phyloP scores from a whole-genome alignment of 2,888 invertebrate species.

The Platycnemis pennipes region DNA sequence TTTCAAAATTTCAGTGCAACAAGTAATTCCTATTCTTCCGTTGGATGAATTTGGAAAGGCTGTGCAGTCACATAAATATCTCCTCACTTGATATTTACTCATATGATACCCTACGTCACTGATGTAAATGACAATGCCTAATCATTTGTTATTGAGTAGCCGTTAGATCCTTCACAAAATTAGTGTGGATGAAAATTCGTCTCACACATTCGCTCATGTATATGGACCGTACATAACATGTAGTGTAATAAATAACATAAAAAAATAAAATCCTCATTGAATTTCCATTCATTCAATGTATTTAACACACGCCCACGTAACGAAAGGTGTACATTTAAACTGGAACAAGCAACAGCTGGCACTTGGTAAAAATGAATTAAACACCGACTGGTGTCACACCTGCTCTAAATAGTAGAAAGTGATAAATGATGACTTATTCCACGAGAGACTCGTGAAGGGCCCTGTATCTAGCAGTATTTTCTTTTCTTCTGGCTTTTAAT shows the following conservation, averaged over 20 bases:
- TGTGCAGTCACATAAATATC: too few species aligned
- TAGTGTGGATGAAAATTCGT: background rate
- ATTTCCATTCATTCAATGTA: background rate
- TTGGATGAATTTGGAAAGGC: too few species aligned
- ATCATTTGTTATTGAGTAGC: background rate
- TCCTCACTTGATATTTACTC: too few species aligned
- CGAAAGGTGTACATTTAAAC: slow-evolving; percentile 37
- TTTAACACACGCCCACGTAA: background rate
- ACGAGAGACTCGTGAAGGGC: background rate
- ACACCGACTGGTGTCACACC: slow-evolving; percentile 44
- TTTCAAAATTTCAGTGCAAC: too few species aligned
- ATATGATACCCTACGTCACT: background rate
- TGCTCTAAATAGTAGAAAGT: slow-evolving; percentile 14
- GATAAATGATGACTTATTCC: background rate
- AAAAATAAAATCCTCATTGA: background rate
- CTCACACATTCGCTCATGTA: background rate
- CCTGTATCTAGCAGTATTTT: background rate
- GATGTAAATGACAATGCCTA: background rate
- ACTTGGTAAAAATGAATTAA: slow-evolving; percentile 21
- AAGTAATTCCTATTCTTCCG: too few species aligned
- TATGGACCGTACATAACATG: background rate
- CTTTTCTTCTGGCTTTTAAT: too few species aligned
- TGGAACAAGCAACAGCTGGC: slow-evolving; percentile 6
- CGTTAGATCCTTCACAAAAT: background rate
- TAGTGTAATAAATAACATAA: background rate